phyloP scores from a whole-genome alignment of 2,888 invertebrate species.

The Cryptocephalus moraei region DNA sequence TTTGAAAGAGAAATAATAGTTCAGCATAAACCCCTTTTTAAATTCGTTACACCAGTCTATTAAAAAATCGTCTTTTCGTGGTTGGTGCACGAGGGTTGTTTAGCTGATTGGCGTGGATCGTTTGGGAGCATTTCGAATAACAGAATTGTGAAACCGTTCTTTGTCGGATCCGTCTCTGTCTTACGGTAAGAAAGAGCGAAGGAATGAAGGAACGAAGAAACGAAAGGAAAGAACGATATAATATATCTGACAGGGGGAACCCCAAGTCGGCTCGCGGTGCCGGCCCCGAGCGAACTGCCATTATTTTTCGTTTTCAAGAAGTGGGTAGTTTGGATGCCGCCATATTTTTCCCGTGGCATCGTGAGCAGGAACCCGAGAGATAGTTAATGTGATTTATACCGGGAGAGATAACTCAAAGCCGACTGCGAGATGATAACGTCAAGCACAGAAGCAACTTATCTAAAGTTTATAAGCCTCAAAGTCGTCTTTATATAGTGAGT shows the following conservation, averaged over 20 bases:
- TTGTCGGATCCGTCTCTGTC: too few relatives aligned
- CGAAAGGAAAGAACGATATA: neutral
- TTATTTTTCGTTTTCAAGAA: constrained; percentile 33
- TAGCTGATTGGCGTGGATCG: too few relatives aligned
- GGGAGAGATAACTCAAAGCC: constrained; percentile 27
- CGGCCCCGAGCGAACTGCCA: constrained; percentile 26
- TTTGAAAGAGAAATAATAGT: too few relatives aligned
- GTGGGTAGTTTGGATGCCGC: constrained; percentile 27
- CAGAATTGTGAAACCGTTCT: too few relatives aligned
- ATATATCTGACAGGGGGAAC: neutral
- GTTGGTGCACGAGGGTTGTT: too few relatives aligned
- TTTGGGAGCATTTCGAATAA: too few relatives aligned
- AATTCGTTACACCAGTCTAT: too few relatives aligned
- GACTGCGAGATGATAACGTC: constrained; percentile 34
- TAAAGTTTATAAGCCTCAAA: constrained; percentile 29
- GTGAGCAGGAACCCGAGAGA: constrained; percentile 25
- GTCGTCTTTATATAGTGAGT: constrained; percentile 1
- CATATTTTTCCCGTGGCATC: constrained; percentile 31
- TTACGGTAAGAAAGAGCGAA: too few relatives aligned
- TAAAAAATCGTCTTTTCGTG: too few relatives aligned
- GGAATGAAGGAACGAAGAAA: too few relatives aligned
- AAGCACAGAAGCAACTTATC: constrained; percentile 33
- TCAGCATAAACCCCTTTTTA: too few relatives aligned
- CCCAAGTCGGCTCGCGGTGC: constrained; percentile 28
- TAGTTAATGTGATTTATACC: constrained; percentile 38